These are phyloP conservation scores for Dryas iulia DNA, from an alignment of 1,140 invertebrate genomes.

Conservation along the genomic window DNA sequence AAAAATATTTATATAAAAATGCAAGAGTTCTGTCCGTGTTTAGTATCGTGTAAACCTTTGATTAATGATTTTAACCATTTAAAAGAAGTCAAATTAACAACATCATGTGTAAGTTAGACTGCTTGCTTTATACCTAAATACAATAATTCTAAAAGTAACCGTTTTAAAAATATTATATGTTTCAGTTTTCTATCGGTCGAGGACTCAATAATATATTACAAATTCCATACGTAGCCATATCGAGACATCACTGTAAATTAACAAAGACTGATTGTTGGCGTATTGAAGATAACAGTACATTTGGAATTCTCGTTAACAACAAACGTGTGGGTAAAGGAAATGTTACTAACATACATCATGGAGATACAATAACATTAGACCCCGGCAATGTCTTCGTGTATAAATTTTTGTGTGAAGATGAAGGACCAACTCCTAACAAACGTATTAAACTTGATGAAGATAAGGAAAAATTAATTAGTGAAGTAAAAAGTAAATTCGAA, in stretches of 20 bases:
- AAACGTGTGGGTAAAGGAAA: constrained; percentile 55
- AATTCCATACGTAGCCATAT: constrained; percentile 76
- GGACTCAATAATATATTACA: constrained; percentile 66
- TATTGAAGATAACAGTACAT: constrained; percentile 77
- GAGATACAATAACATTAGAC: constrained; percentile 79
- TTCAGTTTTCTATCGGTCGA: constrained; percentile 80
- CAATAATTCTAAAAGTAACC: background rate
- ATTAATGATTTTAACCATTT: constrained; percentile 50
- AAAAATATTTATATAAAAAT: background rate
- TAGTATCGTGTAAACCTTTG: constrained; percentile 51
- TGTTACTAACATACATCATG: constrained; percentile 51
- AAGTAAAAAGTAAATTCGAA: constrained; percentile 78
- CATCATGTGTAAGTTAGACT: background rate
- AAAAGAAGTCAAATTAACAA: constrained; percentile 44
- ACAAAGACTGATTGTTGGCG: constrained; percentile 56
- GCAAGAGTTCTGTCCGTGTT: background rate
- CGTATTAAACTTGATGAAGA: constrained; percentile 53
- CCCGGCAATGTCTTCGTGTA: constrained; percentile 70
- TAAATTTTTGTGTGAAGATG: constrained; percentile 54
- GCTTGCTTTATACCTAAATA: background rate
- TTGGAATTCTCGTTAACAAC: constrained; percentile 76
- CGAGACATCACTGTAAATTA: constrained; percentile 79
- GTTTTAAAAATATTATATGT: constrained; percentile 14
- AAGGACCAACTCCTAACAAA: constrained; percentile 49
- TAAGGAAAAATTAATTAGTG: constrained; percentile 55